Conservation (phyloP, 2,797 vertebrate species). For the Brotula barbata region DNA sequence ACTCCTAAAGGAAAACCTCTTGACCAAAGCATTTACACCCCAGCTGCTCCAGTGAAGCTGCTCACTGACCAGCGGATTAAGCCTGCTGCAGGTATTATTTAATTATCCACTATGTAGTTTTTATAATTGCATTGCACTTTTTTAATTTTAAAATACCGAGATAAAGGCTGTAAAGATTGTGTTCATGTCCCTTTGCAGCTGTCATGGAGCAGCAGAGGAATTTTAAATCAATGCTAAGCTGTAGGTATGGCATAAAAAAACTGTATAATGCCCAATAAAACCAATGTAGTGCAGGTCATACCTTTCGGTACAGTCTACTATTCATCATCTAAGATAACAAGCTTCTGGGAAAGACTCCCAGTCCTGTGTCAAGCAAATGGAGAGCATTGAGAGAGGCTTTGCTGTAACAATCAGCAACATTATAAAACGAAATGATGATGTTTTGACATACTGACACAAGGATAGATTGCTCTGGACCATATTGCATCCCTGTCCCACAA, state of each 20-base stretch:
- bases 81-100: too few relatives aligned
- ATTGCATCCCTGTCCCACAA: slow-evolving; percentile 81
- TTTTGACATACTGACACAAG: slow-evolving; percentile 75
- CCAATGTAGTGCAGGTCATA: slow-evolving; percentile 42
- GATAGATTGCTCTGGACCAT: slow-evolving; percentile 85
- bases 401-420: slow-evolving; percentile 65
- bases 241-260: slow-evolving; percentile 38
- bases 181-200: slow-evolving; percentile 22
- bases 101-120: background rate
- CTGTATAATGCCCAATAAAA: slow-evolving; percentile 49
- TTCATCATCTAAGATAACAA: slow-evolving; percentile 64
- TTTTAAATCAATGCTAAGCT: slow-evolving; percentile 50
- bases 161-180: background rate
- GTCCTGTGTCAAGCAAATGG: slow-evolving; percentile 53
- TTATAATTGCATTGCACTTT: background rate
- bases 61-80: too few relatives aligned
- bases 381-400: slow-evolving; percentile 57
- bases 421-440: slow-evolving; percentile 71
- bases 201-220: slow-evolving; percentile 10
- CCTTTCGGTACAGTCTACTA: slow-evolving; percentile 39
- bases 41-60: too few relatives aligned
- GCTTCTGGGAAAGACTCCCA: slow-evolving; percentile 55
- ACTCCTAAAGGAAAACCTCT: too few relatives aligned
- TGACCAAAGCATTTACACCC: too few relatives aligned
- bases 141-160: slow-evolving; percentile 24